phyloP scores from a whole-genome alignment of 35 echinoderm and acorn worm genomes.

The Ophiothrix spiculata region DNA sequence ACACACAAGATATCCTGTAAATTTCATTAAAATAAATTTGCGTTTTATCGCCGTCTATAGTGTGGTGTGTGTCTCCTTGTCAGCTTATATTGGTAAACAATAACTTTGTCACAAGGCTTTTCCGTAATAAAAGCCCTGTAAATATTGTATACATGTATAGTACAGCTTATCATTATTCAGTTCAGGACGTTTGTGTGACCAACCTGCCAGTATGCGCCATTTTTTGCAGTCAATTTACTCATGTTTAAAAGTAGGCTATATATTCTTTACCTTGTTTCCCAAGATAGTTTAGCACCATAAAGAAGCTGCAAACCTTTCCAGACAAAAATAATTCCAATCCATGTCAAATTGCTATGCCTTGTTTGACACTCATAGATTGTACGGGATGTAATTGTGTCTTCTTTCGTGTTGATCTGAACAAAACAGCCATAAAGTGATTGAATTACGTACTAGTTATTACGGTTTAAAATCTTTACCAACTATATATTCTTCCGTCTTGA shows the following conservation, averaged over 20 bases:
- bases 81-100: not conserved
- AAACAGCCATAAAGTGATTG: too few relatives aligned
- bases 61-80: too few relatives aligned
- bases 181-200: too few relatives aligned
- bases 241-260: not conserved
- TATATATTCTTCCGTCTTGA: too few relatives aligned
- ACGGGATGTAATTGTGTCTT: constrained; percentile 7
- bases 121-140: not conserved
- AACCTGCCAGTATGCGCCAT: too few relatives aligned
- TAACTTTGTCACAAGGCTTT: not conserved
- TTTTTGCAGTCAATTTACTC: not conserved
- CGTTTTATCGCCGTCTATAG: too few relatives aligned
- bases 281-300: constrained; percentile 44
- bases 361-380: constrained; percentile 24
- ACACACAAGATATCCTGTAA: too few relatives aligned
- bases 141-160: too few relatives aligned
- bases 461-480: too few relatives aligned
- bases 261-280: constrained; percentile 52
- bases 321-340: constrained; percentile 22
- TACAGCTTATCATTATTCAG: too few relatives aligned
- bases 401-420: not conserved
- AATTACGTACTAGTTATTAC: too few relatives aligned
- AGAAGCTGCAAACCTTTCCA: constrained; percentile 34
- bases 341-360: not conserved
- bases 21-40: too few relatives aligned